Conservation (phyloP, 2,888 invertebrate species). For the Lithophane leautieri region DNA sequence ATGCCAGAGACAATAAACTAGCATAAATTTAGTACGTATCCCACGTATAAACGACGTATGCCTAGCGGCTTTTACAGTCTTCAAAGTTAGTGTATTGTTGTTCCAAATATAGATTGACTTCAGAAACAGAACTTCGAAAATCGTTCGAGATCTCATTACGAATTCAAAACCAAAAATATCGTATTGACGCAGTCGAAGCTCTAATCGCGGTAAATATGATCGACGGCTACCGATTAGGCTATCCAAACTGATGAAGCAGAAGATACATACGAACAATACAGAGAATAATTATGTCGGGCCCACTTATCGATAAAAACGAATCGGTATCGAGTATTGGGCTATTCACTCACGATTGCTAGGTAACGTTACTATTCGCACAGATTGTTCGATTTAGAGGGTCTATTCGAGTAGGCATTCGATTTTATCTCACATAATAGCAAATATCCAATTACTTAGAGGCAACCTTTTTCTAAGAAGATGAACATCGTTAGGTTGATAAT, state of each 20-base stretch:
- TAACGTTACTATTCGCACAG: constrained; percentile 58
- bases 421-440: constrained; percentile 80
- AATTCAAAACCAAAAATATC: constrained; percentile 31
- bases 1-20: constrained; percentile 5
- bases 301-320: constrained; percentile 67
- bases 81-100: not conserved
- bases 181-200: constrained; percentile 14
- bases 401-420: constrained; percentile 74
- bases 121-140: constrained; percentile 7
- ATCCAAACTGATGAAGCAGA: constrained; percentile 18
- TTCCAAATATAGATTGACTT: constrained; percentile 13
- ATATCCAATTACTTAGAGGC: constrained; percentile 86
- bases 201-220: constrained; percentile 32
- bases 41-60: not conserved
- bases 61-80: not conserved
- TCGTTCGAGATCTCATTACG: constrained; percentile 23
- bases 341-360: constrained; percentile 63
- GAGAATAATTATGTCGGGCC: constrained; percentile 56
- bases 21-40: not conserved
- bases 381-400: constrained; percentile 76
- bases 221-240: constrained; percentile 16
- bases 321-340: constrained; percentile 52
- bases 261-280: constrained; percentile 33
- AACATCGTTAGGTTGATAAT: constrained; percentile 72
- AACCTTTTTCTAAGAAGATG: constrained; percentile 71